These are phyloP conservation scores for Hyperoodon ampullatus DNA, from an alignment of 2,113 vertebrate genomes.

Conservation along the genomic window DNA sequence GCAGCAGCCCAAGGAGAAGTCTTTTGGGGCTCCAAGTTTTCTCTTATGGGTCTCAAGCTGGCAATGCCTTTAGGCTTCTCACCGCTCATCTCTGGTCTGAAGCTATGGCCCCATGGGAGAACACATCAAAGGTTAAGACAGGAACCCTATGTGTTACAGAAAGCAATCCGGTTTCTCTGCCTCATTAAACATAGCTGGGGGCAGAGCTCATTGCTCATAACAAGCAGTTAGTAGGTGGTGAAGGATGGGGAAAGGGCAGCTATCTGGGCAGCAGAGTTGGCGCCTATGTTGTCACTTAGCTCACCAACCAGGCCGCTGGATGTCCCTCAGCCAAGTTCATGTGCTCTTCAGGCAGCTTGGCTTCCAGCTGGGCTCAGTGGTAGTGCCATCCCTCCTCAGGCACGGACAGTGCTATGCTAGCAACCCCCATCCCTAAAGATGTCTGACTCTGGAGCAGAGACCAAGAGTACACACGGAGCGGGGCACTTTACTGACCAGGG, in stretches of 20 bases:
- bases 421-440: not conserved
- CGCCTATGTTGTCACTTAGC: not conserved
- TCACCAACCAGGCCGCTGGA: slow-evolving; percentile 33
- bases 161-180: not conserved
- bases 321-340: not conserved
- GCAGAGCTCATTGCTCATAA: not conserved
- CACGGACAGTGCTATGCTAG: not conserved
- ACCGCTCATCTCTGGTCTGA: not conserved
- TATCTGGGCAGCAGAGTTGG: not conserved
- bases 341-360: not conserved
- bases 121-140: not conserved
- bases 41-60: not conserved
- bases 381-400: not conserved
- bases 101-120: not conserved
- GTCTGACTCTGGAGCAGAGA: not conserved
- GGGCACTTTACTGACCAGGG: not conserved
- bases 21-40: not conserved
- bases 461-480: not conserved
- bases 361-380: not conserved
- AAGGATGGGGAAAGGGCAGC: not conserved
- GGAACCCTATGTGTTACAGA: not conserved
- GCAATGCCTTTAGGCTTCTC: not conserved
- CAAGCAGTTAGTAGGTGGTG: not conserved
- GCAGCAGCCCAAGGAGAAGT: not conserved
- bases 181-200: not conserved